Evolutionary conservation across 2,113 vertebrate genomes (phyloP).

Genomic region (Silurus meridionalis): DNA sequence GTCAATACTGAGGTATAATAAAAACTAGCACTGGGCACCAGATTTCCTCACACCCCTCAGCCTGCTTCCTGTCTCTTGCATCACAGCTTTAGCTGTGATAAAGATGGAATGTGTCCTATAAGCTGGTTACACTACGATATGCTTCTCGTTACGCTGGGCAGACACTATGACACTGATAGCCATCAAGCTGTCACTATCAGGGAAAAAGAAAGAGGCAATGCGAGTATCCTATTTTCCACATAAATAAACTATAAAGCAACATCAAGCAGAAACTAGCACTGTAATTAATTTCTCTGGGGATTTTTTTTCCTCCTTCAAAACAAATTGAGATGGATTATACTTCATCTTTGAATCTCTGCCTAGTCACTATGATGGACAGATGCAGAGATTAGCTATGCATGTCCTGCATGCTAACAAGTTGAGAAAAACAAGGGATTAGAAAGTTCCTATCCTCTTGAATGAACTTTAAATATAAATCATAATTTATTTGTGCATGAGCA

Average conservation of each 20-base stretch:
- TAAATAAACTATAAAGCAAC: slow-evolving; percentile 66
- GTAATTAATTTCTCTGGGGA: slow-evolving; percentile 62
- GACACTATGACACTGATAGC: slow-evolving; percentile 69
- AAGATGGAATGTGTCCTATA: slow-evolving; percentile 68
- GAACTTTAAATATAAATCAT: not conserved
- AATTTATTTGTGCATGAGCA: slow-evolving; percentile 25
- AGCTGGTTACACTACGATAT: slow-evolving; percentile 62
- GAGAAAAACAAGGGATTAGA: slow-evolving; percentile 24
- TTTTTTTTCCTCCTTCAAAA: slow-evolving; percentile 39
- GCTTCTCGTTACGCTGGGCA: slow-evolving; percentile 65
- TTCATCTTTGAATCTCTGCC: slow-evolving; percentile 41
- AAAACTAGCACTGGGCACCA: not conserved
- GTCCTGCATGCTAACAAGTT: slow-evolving; percentile 34
- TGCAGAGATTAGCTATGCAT: slow-evolving; percentile 28
- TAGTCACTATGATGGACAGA: slow-evolving; percentile 33
- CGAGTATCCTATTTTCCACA: slow-evolving; percentile 57
- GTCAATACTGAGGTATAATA: not conserved
- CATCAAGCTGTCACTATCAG: slow-evolving; percentile 69
- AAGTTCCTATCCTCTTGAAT: slow-evolving; percentile 7
- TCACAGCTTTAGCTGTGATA: slow-evolving; percentile 66
- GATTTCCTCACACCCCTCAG: not conserved
- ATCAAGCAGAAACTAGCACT: slow-evolving; percentile 57
- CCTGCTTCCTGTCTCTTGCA: slow-evolving; percentile 48
- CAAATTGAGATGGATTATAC: slow-evolving; percentile 66
- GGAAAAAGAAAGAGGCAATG: slow-evolving; percentile 46